These are phyloP conservation scores for Oryctolagus cuniculus DNA, from an alignment of 2,113 vertebrate genomes.

Conservation along the genomic window mOryCun1.1 NC_091435.1:93849501-93850000, in stretches of 20 bases:
- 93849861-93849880: not conserved
- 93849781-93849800: constrained; percentile 32
- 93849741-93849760: constrained; percentile 47
- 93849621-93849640: not conserved
- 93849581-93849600: not conserved
- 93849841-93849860: not conserved
- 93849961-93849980: too few species aligned
- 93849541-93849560: not conserved
- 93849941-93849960: too few species aligned
- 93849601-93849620: not conserved
- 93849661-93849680: not conserved
- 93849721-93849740: constrained; percentile 28
- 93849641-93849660: not conserved
- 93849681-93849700: not conserved
- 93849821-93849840: constrained; percentile 50
- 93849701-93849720: not conserved
- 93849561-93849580: constrained; percentile 3
- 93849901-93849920: too few species aligned
- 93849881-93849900: too few species aligned
- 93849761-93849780: not conserved
- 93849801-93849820: constrained; percentile 30
- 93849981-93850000: too few species aligned
- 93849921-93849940: too few species aligned
- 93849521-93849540: not conserved
- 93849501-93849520: not conserved